phyloP scores from a whole-genome alignment of 2,888 invertebrate species.

The Yponomeuta plumbellus region DNA sequence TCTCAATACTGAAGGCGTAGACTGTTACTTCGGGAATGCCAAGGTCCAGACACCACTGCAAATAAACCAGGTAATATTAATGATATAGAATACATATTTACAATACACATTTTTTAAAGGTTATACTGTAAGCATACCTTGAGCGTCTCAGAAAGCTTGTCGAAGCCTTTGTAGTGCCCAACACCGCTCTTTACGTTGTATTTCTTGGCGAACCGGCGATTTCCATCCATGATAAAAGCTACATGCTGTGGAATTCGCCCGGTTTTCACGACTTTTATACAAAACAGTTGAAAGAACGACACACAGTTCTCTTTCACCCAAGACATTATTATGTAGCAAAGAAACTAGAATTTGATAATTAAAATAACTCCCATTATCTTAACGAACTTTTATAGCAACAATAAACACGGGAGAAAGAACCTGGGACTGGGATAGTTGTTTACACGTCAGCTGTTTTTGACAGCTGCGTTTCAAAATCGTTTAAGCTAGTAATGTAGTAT shows the following conservation, averaged over 20 bases:
- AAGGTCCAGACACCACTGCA: constrained; percentile 91
- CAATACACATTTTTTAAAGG: not conserved
- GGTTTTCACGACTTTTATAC: constrained; percentile 82
- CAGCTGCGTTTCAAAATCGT: not conserved
- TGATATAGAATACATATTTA: not conserved
- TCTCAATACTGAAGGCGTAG: constrained; percentile 99
- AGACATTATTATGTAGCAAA: constrained; percentile 32
- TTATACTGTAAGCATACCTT: constrained; percentile 60
- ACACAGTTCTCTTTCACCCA: constrained; percentile 88
- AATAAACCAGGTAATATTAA: constrained; percentile 6
- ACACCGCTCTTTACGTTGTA: constrained; percentile 83
- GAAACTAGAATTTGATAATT: not conserved
- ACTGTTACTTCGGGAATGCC: constrained; percentile 97
- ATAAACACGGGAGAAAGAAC: not conserved
- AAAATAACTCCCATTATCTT: not conserved
- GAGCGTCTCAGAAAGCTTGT: constrained; percentile 87
- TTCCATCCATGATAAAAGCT: constrained; percentile 99
- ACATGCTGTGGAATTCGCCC: constrained; percentile 93
- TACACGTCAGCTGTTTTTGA: constrained; percentile 1
- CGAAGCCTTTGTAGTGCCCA: constrained; percentile 91
- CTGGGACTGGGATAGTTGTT: not conserved
- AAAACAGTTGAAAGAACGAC: constrained; percentile 85
- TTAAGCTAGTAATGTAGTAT: too few species aligned
- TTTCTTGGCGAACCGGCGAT: constrained; percentile 93
- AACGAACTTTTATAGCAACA: not conserved